Base-by-base conservation (phyloP, 2,797 vertebrate species). In the Premnoplex brunnescens region DNA sequence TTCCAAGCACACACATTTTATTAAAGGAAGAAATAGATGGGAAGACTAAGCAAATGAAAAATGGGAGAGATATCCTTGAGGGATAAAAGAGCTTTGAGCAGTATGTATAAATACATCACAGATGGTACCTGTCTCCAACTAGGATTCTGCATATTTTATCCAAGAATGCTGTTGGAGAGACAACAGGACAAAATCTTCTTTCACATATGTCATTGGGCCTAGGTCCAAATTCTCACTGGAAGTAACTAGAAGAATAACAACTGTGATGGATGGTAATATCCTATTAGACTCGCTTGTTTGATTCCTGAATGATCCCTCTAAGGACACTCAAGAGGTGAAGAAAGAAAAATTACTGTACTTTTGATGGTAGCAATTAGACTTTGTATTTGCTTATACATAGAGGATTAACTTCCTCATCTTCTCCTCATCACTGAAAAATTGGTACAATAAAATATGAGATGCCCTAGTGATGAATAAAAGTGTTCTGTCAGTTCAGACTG, bases 221-320 rank as follows among this genome's bases (percentile, higher is more conserved):
- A 59, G 26, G 41, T 94, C 88, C 94, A 95, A 95, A 69, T 87
- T 81, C 85, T 90, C 77, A 49, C 0, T 89, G 74, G 55, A 95
- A 95, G 77, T 82, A 94, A 92, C 91, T 54, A 93, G 79, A 92
- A 95, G 95, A 95, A 91, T 82, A 95, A 95, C 94, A 90, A 95
- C 83, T 66, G 63, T 93, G 91, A 95, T 84, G 71, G 80, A 95
- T 86, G 64, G 67, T 79, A 94, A 95, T 91, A 76, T 43, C 71
- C 83, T 91, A 95, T 94, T 97, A 96, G 94, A 96, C 63, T 93
- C 63, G 37, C 91, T 95, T 95, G 88, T 95, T 69, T 90, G 83
- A 90, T 69, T 95, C 88, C 77, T 93, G 91, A 96, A 95, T 60
- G 90, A 97, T 91, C 55, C 62, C 71, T 94, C 88, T 95, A 94